phyloP scores from a whole-genome alignment of 2,113 vertebrate species.

The Potamarius usumacintae region DNA sequence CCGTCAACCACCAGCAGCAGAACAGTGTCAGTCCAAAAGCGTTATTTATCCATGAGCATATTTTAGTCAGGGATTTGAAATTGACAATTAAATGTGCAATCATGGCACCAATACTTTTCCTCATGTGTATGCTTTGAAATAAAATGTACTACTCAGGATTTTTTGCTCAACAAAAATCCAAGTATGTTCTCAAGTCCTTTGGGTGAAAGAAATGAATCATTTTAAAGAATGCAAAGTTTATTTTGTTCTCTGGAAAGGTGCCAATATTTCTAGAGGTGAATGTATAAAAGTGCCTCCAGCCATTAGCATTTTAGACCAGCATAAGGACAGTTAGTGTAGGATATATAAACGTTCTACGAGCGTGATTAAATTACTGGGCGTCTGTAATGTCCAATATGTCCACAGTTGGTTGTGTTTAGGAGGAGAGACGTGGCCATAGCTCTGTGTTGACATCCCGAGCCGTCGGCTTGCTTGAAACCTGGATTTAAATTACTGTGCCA shows the following conservation, averaged over 20 bases:
- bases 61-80: neutral
- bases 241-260: neutral
- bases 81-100: neutral
- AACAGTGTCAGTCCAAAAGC: neutral
- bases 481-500: constrained; percentile 64
- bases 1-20: neutral
- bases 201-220: neutral
- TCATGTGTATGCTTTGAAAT: neutral
- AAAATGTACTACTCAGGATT: neutral
- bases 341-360: constrained; percentile 23
- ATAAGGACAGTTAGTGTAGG: constrained; percentile 31
- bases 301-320: constrained; percentile 20
- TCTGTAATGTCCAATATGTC: constrained; percentile 47
- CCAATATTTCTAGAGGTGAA: constrained; percentile 11
- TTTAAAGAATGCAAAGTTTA: neutral
- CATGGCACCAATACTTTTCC: neutral
- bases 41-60: neutral
- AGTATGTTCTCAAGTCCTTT: neutral
- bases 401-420: constrained; percentile 43
- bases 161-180: neutral
- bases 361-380: constrained; percentile 7
- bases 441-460: constrained; percentile 58
- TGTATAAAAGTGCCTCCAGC: neutral
- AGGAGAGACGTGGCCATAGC: constrained; percentile 13
- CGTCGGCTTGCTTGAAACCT: constrained; percentile 60